These are phyloP conservation scores for Scomberomorus guttatus DNA, from an alignment of 2,797 vertebrate species.

Conservation along the genomic window DNA sequence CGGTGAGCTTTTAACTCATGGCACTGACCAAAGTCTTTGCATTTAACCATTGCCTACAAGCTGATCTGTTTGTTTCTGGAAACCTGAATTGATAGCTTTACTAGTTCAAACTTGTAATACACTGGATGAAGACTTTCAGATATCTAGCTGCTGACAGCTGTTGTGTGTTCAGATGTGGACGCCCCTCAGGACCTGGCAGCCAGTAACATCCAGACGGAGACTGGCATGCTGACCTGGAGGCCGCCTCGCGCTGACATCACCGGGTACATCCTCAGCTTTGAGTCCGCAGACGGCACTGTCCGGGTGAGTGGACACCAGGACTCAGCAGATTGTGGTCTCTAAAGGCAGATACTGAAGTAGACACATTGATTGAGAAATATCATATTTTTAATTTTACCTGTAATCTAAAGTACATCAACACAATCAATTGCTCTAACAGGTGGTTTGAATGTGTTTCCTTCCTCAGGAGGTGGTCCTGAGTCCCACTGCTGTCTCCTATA, in stretches of 20 bases:
- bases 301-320: constrained; percentile 83
- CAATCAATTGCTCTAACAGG: not conserved
- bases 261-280: constrained; percentile 93
- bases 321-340: not conserved
- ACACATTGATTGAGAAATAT: no score
- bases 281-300: constrained; percentile 89
- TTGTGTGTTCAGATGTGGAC: constrained; percentile 88
- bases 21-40: no score
- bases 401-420: not conserved
- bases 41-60: no score
- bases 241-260: constrained; percentile 92
- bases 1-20: constrained; percentile 78
- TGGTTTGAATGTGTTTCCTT: constrained; percentile 6
- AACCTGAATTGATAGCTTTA: not conserved
- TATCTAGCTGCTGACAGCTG: not conserved
- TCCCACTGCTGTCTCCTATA: constrained; percentile 91
- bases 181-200: constrained; percentile 91
- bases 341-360: no score
- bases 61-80: not conserved
- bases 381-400: no score
- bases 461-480: constrained; percentile 91
- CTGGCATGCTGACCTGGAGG: constrained; percentile 91
- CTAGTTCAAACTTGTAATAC: not conserved
- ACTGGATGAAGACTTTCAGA: not conserved
- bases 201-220: constrained; percentile 92